Evolutionary conservation across 2,888 invertebrate species (phyloP).

Genomic region (Drosophila anomalata): DNA sequence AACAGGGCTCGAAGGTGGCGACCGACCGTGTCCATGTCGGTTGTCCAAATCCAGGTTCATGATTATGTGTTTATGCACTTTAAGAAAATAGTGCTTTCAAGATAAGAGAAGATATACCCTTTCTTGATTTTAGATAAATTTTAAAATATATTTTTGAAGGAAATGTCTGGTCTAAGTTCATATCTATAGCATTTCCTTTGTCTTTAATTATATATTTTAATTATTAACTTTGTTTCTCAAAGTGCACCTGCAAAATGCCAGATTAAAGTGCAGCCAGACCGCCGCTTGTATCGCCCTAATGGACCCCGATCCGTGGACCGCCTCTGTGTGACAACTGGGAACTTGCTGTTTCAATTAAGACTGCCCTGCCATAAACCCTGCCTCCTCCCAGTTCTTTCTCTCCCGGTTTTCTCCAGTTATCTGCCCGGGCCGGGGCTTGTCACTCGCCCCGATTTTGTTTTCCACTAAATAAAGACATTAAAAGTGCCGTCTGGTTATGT

Average conservation of each 20-base stretch:
- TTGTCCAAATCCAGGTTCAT: constrained; percentile 15
- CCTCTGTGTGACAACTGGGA: constrained; percentile 38
- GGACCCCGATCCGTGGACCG: constrained; percentile 54
- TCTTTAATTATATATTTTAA: neutral
- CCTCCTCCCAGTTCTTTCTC: constrained; percentile 10
- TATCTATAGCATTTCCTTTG: neutral
- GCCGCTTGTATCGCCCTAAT: constrained; percentile 78
- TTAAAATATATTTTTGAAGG: too few species aligned
- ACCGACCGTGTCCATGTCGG: constrained; percentile 49
- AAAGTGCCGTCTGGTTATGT: constrained; percentile 72
- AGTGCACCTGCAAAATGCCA: constrained; percentile 23
- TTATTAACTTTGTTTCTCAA: constrained; percentile 2
- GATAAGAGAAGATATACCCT: too few species aligned
- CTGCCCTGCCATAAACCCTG: constrained; percentile 22
- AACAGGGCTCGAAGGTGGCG: constrained; percentile 64
- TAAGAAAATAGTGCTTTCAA: neutral
- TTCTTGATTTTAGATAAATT: too few species aligned
- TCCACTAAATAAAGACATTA: constrained; percentile 77
- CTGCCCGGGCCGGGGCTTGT: constrained; percentile 56
- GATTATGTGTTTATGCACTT: constrained; percentile 15
- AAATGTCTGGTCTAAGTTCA: too few species aligned
- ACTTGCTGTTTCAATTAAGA: constrained; percentile 67
- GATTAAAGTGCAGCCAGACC: constrained; percentile 62
- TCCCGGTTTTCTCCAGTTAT: constrained; percentile 46
- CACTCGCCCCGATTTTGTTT: constrained; percentile 73